phyloP scores from a whole-genome alignment of 2,113 vertebrate species.

The Myiozetetes cayanensis region DNA sequence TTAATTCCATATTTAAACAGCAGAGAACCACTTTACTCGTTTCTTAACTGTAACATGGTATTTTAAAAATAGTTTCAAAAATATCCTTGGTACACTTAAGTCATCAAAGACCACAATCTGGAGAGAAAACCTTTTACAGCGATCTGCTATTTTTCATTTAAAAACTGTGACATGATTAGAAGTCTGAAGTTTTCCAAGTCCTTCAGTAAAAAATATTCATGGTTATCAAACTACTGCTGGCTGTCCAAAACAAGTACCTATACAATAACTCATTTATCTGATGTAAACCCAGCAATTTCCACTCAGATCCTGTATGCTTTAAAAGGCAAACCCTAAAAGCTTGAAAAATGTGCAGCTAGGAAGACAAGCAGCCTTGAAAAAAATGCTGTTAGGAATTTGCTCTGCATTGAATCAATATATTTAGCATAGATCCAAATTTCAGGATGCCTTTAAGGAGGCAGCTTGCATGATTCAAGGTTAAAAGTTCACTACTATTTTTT shows the following conservation, averaged over 20 bases:
- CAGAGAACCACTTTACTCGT: not conserved
- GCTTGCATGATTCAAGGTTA: slow-evolving; percentile 58
- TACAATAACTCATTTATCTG: not conserved
- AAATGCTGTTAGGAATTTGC: not conserved
- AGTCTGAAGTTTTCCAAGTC: slow-evolving; percentile 59
- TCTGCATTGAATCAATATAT: not conserved
- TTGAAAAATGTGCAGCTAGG: not conserved
- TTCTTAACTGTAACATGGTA: not conserved
- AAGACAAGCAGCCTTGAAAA: not conserved
- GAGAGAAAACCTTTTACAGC: not conserved
- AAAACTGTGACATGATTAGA: slow-evolving; percentile 8
- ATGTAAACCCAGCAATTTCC: not conserved
- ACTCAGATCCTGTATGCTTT: not conserved
- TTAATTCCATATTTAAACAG: not conserved
- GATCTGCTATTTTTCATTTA: not conserved
- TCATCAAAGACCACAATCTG: not conserved
- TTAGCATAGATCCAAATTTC: not conserved
- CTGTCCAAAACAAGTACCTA: not conserved
- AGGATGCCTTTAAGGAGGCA: not conserved
- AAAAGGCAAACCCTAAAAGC: not conserved
- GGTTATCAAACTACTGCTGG: not conserved
- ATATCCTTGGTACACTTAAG: not conserved
- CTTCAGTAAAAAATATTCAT: not conserved
- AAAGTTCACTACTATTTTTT: slow-evolving; percentile 31
- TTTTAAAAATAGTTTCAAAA: not conserved